These are phyloP conservation scores for Sapayoa aenigma DNA, from an alignment of 2,113 vertebrate genomes.

Conservation along the genomic window DNA sequence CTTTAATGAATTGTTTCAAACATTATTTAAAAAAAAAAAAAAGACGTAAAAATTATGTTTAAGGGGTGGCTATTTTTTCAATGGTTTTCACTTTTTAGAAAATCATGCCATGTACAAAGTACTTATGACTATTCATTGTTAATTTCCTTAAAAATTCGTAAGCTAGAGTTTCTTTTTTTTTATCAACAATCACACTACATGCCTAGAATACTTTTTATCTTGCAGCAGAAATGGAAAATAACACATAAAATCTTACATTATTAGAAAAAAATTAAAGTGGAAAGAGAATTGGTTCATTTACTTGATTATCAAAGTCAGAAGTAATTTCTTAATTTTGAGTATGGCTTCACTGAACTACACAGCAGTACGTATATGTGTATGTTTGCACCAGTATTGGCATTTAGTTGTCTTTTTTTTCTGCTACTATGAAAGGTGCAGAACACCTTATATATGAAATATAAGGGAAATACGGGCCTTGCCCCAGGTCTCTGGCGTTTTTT, in stretches of 20 bases:
- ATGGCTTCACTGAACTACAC: background rate
- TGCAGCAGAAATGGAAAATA: background rate
- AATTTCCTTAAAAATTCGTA: constrained; percentile 34
- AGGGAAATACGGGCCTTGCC: no score
- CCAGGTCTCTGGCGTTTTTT: no score
- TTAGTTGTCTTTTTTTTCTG: background rate
- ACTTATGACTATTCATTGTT: background rate
- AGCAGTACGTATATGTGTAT: background rate
- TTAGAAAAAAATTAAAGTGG: background rate
- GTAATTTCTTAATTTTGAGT: background rate
- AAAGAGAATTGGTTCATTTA: background rate
- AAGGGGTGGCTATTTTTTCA: background rate
- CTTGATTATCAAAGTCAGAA: background rate
- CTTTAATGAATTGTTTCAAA: background rate
- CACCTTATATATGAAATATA: background rate
- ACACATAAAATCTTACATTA: accelerated
- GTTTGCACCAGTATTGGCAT: background rate
- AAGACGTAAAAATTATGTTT: background rate
- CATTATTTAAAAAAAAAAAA: background rate
- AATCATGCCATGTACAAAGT: background rate
- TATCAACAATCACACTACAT: background rate
- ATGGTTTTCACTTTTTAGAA: background rate
- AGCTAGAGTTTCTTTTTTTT: background rate
- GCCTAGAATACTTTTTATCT: background rate
- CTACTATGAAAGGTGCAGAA: background rate